Evolutionary conservation across 2,888 invertebrate genomes (phyloP).

Genomic region (Melanargia galathea): DNA sequence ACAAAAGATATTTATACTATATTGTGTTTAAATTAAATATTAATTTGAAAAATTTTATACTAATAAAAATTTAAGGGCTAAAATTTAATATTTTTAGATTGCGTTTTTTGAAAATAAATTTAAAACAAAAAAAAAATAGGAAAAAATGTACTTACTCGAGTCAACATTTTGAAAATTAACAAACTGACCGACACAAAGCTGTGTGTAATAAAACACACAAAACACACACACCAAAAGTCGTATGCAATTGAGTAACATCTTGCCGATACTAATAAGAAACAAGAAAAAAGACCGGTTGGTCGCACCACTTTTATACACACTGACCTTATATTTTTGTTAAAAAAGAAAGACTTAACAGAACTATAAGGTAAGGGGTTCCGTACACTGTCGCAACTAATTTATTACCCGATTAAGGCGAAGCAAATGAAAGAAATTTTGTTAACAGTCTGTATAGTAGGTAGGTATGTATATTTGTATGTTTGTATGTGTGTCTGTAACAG

Average conservation of each 20-base stretch:
- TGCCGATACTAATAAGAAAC: conserved; percentile 42
- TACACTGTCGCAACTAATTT: conserved; percentile 3
- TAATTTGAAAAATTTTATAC: too few relatives aligned
- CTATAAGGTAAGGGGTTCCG: conserved; percentile 27
- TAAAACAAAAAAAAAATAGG: background rate
- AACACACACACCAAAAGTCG: conserved; percentile 41
- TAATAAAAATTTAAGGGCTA: too few relatives aligned
- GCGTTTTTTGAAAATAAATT: background rate
- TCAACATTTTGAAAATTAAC: conserved; percentile 38
- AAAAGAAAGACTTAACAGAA: conserved; percentile 34
- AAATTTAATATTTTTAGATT: too few relatives aligned
- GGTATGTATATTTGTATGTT: background rate
- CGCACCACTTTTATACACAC: conserved; percentile 40
- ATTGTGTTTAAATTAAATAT: too few relatives aligned
- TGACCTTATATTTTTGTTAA: conserved; percentile 38
- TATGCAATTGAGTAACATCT: conserved; percentile 46
- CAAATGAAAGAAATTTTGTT: too few relatives aligned
- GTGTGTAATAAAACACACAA: conserved; percentile 40
- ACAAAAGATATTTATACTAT: too few relatives aligned
- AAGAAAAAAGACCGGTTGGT: conserved; percentile 44
- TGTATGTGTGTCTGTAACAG: background rate
- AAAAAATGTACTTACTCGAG: conserved; percentile 37
- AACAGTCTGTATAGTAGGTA: background rate
- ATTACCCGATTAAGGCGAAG: background rate
- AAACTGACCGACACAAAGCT: conserved; percentile 44